Percentiles rank a stretch among this genome's conserved stretches.
Evolutionary conservation across 2,888 invertebrate species (phyloP).

Genomic region (Sinotaia quadrata): DNA sequence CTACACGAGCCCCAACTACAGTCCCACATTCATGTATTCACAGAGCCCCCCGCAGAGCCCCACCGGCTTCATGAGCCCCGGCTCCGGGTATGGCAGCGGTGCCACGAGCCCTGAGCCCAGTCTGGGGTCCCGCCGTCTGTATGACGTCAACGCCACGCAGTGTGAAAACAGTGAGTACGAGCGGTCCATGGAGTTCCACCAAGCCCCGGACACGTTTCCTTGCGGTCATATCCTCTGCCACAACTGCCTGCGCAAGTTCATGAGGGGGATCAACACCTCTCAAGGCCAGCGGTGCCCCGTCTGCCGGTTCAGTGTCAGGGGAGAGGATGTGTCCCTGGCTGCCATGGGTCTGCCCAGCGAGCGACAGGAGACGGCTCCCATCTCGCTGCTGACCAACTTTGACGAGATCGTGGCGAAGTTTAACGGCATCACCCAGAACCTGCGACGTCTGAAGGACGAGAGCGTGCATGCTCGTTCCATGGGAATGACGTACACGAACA

Average conservation of each 20-base stretch:
- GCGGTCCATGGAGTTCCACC: slow-evolving; percentile 54
- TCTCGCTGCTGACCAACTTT: slow-evolving; percentile 61
- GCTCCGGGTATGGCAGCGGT: not conserved
- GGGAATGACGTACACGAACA: slow-evolving; percentile 63
- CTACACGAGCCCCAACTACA: slow-evolving; percentile 13
- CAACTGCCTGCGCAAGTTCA: slow-evolving; percentile 56
- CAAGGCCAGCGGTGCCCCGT: slow-evolving; percentile 42
- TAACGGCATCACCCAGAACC: slow-evolving; percentile 50
- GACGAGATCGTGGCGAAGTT: slow-evolving; percentile 62
- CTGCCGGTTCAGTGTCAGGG: slow-evolving; percentile 34
- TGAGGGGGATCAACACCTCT: slow-evolving; percentile 39
- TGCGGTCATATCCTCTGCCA: slow-evolving; percentile 66
- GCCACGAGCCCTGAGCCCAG: slow-evolving; percentile 16
- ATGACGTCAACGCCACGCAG: slow-evolving; percentile 35
- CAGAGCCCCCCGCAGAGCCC: slow-evolving; percentile 10
- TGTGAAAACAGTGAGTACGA: slow-evolving; percentile 49
- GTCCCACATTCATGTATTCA: not conserved
- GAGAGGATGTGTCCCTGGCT: slow-evolving; percentile 32
- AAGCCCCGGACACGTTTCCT: slow-evolving; percentile 65
- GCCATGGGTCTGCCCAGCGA: slow-evolving; percentile 32
- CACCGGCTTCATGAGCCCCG: slow-evolving; percentile 1
- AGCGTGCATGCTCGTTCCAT: slow-evolving; percentile 58
- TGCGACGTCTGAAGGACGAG: slow-evolving; percentile 57
- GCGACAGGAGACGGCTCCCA: slow-evolving; percentile 32
- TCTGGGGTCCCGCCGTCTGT: slow-evolving; percentile 23